Conservation (phyloP, 2,797 vertebrate species). For the Pipistrellus pygmaeus region DNA sequence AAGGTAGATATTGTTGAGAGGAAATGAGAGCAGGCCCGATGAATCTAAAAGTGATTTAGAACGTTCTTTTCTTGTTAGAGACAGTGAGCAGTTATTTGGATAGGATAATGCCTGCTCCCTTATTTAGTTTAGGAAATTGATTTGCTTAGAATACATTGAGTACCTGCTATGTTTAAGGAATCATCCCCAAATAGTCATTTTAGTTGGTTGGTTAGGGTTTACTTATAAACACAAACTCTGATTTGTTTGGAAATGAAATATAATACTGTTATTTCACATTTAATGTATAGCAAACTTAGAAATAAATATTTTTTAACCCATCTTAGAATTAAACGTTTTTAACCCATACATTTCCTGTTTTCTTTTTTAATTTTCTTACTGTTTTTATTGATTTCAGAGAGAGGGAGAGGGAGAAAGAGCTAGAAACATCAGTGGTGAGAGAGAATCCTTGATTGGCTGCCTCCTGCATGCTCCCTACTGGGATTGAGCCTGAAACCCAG, state of each 20-base stretch:
- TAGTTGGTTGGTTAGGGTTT: neutral
- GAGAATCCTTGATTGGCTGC: no score
- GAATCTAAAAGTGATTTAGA: slow-evolving; percentile 1
- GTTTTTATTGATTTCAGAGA: no score
- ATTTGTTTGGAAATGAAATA: slow-evolving; percentile 51
- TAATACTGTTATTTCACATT: neutral
- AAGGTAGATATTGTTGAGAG: neutral
- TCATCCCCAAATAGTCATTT: neutral
- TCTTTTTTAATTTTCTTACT: neutral
- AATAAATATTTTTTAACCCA: neutral
- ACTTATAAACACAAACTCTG: no score
- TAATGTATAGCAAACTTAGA: neutral
- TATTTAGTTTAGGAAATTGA: slow-evolving; percentile 20
- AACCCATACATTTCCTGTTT: neutral
- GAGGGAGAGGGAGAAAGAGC: neutral
- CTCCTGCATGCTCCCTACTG: no score
- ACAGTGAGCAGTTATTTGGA: neutral
- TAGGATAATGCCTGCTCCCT: slow-evolving; percentile 10
- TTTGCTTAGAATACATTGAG: slow-evolving; percentile 44
- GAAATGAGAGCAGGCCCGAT: neutral
- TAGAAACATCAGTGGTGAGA: neutral
- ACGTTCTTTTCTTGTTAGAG: slow-evolving; percentile 13
- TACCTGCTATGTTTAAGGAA: slow-evolving; percentile 14
- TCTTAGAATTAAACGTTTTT: slow-evolving; percentile 30
- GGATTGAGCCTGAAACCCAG: no score